Percentiles rank a stretch among this genome's conserved stretches.
These are phyloP conservation scores for Anableps anableps DNA, from an alignment of 2,797 vertebrate species.

Conservation along the genomic window DNA sequence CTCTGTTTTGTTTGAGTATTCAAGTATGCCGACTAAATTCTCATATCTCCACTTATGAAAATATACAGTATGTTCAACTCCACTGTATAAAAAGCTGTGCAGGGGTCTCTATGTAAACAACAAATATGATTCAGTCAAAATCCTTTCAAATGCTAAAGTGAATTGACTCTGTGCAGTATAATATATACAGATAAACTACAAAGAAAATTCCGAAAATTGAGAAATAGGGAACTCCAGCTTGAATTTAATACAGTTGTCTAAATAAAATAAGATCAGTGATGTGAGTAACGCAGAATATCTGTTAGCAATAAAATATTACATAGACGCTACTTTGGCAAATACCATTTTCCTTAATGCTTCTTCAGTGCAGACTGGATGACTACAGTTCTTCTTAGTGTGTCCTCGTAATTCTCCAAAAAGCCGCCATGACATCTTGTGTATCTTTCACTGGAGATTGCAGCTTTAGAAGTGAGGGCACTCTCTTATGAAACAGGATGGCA, in stretches of 20 bases:
- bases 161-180: neutral
- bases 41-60: neutral
- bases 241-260: too few species aligned
- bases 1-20: slow-evolving; percentile 11
- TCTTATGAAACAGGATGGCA: too few species aligned
- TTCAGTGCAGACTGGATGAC: neutral
- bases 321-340: neutral
- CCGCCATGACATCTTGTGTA: neutral
- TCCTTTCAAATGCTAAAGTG: slow-evolving; percentile 1
- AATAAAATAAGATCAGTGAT: neutral
- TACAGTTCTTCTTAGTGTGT: neutral
- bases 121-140: slow-evolving; percentile 7
- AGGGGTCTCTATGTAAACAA: slow-evolving; percentile 19
- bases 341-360: neutral
- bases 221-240: neutral
- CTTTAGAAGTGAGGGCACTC: neutral
- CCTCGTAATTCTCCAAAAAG: neutral
- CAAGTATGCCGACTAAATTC: slow-evolving; percentile 5
- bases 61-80: slow-evolving; percentile 4
- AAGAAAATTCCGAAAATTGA: neutral
- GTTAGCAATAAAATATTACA: neutral
- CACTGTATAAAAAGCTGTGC: slow-evolving; percentile 9
- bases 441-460: neutral
- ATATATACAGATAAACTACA: neutral
- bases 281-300: neutral